phyloP scores from a whole-genome alignment of 2,113 vertebrate genomes.

The Anoplopoma fimbria region DNA sequence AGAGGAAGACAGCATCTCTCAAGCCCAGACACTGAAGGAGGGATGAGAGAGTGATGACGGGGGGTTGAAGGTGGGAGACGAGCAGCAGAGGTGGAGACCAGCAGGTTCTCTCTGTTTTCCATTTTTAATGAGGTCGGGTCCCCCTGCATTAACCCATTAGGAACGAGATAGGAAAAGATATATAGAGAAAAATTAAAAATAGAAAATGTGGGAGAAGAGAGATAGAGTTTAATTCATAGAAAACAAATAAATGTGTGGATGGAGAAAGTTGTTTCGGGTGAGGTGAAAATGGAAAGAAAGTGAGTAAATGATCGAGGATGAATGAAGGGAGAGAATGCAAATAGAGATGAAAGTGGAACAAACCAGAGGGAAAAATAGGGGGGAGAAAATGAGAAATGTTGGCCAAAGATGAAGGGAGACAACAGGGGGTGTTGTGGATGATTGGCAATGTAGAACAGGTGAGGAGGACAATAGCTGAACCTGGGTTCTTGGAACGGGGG shows the following conservation, averaged over 20 bases:
- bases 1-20: conserved; percentile 43
- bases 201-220: background rate
- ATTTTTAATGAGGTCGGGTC: conserved; percentile 52
- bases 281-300: background rate
- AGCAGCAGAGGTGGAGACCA: conserved; percentile 14
- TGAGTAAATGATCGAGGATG: background rate
- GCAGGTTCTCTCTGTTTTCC: conserved; percentile 41
- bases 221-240: background rate
- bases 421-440: conserved; percentile 35
- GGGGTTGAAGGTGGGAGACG: conserved; percentile 33
- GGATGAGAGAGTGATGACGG: conserved; percentile 40
- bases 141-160: conserved; percentile 23
- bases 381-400: conserved; percentile 19
- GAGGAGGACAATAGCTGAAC: conserved; percentile 70
- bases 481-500: conserved; percentile 70
- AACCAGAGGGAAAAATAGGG: conserved; percentile 2
- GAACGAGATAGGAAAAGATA: background rate
- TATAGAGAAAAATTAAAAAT: conserved; percentile 17
- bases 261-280: background rate
- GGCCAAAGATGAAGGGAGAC: conserved; percentile 64
- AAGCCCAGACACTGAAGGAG: conserved; percentile 42
- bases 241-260: background rate
- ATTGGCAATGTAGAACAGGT: conserved; percentile 70
- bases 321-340: background rate
- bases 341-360: conserved; percentile 11